These are phyloP conservation scores for Pseudochirops corinnae DNA, from an alignment of 2,797 vertebrate species.

Conservation along the genomic window DNA sequence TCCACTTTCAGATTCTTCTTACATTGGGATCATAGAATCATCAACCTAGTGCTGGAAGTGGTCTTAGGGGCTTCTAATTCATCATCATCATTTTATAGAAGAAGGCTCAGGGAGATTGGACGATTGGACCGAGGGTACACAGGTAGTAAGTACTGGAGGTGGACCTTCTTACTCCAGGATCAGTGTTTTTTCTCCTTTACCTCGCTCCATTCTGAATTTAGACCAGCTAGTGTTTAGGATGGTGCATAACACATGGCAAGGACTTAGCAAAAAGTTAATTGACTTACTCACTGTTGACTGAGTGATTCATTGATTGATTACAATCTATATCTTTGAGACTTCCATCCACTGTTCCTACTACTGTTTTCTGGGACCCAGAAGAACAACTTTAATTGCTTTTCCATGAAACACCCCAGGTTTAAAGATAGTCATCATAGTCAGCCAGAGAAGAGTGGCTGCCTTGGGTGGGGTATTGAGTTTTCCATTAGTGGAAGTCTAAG, in stretches of 20 bases:
- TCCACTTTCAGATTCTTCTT: background rate
- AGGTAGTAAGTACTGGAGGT: background rate
- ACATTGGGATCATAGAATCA: background rate
- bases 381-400: background rate
- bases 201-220: background rate
- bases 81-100: no score
- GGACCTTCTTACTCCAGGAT: no score
- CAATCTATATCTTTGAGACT: background rate
- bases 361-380: background rate
- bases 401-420: background rate
- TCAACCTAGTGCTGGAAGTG: background rate
- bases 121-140: background rate
- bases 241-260: background rate
- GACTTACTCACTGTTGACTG: background rate
- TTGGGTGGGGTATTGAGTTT: background rate
- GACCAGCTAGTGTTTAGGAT: background rate
- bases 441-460: background rate
- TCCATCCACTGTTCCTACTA: background rate
- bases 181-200: background rate
- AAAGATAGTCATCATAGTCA: background rate
- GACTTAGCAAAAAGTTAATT: background rate
- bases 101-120: no score
- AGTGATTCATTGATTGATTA: background rate
- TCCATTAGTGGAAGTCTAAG: background rate
- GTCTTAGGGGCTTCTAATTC: background rate